Base-by-base conservation (phyloP, 2,113 vertebrate genomes). In the Crotophaga sulcirostris region DNA sequence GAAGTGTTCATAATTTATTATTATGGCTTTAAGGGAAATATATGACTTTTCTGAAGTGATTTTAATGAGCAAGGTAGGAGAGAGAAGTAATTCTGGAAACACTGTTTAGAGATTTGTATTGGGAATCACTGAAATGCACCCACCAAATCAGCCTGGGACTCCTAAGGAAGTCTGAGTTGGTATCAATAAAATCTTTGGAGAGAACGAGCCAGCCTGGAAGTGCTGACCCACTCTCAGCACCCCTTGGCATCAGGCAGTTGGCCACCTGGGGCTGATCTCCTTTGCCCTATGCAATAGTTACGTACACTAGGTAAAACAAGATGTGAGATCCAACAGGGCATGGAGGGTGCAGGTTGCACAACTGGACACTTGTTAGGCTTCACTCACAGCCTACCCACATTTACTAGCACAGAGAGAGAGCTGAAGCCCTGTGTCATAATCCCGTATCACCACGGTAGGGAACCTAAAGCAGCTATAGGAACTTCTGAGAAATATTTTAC, bases 1-100 rank as follows among this genome's bases (percentile, higher is more conserved):
- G 49, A 86, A 89, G 82, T 51, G 25, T 19, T 82, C 68, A 44
- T 89, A 68, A 87, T 64, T 92, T 82, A 82, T 93, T 89, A 34
- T 93, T 86, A 72, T 52, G 47, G 34, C 69, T 94, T 85, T 89
- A 85, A 87, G 74, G 74, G 58, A 75, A 92, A 83, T 54, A 13
- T 10, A 69, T 55, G 20, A 73, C 15, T 93, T 84, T 54, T 66
- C 58, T 91, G 38, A 82, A 56, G 56, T 52, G 17, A 64, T 68
- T 89, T 91, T 82, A 94, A 93, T 93, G 52, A 94, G 36, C n/a
- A 79, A 54, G n/a, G 59, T 47, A 25, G 33, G 40, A 74, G 33
- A 89, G 31, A 64, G 58, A 73, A 73, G 19, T 73, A 58, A 76
- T 91, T 91, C 45, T 84, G 56, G 44, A 94, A 81, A 52, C 19